These are phyloP conservation scores for Calliphora vicina DNA, from an alignment of 1,140 invertebrate species.

Conservation along the genomic window DNA sequence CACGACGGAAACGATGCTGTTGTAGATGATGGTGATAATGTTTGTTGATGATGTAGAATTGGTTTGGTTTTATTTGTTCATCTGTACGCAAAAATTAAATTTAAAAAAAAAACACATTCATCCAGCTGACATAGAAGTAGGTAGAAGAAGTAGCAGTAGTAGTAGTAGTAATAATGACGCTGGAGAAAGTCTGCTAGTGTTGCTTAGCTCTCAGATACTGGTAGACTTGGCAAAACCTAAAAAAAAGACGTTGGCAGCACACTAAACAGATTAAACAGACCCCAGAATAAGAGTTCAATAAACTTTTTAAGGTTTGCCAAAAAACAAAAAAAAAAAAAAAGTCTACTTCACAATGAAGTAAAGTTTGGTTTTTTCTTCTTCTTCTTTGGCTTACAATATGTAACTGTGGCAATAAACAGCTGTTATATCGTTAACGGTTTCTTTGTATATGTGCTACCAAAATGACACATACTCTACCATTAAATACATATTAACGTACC, in stretches of 20 bases:
- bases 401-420: neutral
- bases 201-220: neutral
- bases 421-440: neutral
- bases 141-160: neutral
- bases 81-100: neutral
- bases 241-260: slow-evolving; percentile 3
- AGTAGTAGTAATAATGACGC: slow-evolving; percentile 15
- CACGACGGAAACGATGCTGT: neutral
- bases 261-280: slow-evolving; percentile 4
- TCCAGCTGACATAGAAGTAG: neutral
- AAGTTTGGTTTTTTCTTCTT: slow-evolving; percentile 1
- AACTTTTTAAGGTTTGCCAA: slow-evolving; percentile 51
- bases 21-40: neutral
- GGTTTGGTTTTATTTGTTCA: neutral
- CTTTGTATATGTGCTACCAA: neutral
- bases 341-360: neutral
- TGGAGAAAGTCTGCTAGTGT: slow-evolving; percentile 20
- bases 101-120: neutral
- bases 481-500: neutral
- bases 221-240: neutral
- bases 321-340: slow-evolving; percentile 43
- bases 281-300: slow-evolving; percentile 46
- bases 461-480: slow-evolving; percentile 16
- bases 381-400: neutral
- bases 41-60: neutral